Evolutionary conservation across 2,113 vertebrate species (phyloP).

Genomic region (Gymnocephalus cernua): DNA sequence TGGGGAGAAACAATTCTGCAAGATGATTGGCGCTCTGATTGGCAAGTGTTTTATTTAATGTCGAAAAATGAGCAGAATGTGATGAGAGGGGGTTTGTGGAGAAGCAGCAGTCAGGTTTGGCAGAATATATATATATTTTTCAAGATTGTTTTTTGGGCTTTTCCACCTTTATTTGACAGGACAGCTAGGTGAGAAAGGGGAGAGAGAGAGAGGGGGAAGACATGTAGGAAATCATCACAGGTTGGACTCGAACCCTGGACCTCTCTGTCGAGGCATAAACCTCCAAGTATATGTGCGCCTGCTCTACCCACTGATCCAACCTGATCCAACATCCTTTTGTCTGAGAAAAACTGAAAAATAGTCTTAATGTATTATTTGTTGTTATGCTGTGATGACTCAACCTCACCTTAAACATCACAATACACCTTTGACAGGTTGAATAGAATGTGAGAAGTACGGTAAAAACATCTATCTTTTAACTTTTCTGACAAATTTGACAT

Average conservation of each 20-base stretch:
- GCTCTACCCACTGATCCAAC: too few species aligned
- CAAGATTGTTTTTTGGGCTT: too few species aligned
- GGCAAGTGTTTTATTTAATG: slow-evolving; percentile 3
- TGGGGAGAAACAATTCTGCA: slow-evolving; percentile 27
- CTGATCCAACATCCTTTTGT: slow-evolving; percentile 22
- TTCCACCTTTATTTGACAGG: too few species aligned
- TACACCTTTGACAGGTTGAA: background rate
- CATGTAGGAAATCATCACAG: too few species aligned
- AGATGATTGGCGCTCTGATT: slow-evolving; percentile 7
- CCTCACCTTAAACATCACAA: slow-evolving; percentile 12
- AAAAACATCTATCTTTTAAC: background rate
- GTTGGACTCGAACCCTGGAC: too few species aligned
- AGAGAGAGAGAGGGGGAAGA: too few species aligned
- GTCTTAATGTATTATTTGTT: slow-evolving; percentile 11
- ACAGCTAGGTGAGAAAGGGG: too few species aligned
- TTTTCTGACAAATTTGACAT: background rate
- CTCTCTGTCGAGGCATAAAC: too few species aligned
- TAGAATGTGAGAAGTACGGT: background rate
- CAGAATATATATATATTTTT: too few species aligned
- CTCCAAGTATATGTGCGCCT: too few species aligned
- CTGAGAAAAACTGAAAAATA: slow-evolving; percentile 20
- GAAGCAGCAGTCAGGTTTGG: slow-evolving; percentile 32
- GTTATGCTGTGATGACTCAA: slow-evolving; percentile 2
- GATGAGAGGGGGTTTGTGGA: slow-evolving; percentile 29
- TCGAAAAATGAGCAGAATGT: slow-evolving; percentile 29